These are phyloP conservation scores for Watsonalla cultraria DNA, from an alignment of 2,888 invertebrate genomes.

Conservation along the genomic window DNA sequence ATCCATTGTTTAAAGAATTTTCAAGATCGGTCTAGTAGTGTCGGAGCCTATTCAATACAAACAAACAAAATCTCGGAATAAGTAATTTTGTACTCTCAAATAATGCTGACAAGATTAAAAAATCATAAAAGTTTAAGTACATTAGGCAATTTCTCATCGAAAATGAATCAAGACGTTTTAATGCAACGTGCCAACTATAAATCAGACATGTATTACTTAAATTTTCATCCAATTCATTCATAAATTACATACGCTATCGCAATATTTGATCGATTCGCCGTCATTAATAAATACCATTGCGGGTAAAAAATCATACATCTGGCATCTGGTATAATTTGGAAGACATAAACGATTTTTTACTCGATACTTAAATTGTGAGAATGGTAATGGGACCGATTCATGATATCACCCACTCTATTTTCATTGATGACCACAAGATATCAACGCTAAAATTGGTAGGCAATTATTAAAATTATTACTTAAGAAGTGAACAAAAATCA, in stretches of 20 bases:
- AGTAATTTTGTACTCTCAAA: no score
- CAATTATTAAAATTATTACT: no score
- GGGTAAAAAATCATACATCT: not conserved
- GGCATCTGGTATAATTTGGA: not conserved
- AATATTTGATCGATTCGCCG: not conserved
- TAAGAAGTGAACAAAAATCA: no score
- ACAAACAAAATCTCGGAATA: no score
- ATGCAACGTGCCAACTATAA: not conserved
- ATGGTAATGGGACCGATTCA: not conserved
- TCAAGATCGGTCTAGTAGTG: no score
- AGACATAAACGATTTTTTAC: not conserved
- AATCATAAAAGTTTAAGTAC: no score
- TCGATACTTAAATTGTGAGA: not conserved
- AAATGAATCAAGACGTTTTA: no score
- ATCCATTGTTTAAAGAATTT: no score
- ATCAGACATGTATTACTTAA: not conserved
- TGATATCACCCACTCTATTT: conserved; percentile 16
- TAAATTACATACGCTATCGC: not conserved
- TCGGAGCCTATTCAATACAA: no score
- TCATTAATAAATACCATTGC: not conserved
- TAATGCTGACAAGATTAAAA: no score
- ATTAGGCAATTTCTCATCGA: no score
- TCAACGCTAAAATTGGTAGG: no score
- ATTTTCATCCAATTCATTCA: not conserved
- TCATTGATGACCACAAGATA: conserved; percentile 12